Base-by-base conservation (phyloP, 2,797 vertebrate species). In the Borostomias antarcticus region DNA sequence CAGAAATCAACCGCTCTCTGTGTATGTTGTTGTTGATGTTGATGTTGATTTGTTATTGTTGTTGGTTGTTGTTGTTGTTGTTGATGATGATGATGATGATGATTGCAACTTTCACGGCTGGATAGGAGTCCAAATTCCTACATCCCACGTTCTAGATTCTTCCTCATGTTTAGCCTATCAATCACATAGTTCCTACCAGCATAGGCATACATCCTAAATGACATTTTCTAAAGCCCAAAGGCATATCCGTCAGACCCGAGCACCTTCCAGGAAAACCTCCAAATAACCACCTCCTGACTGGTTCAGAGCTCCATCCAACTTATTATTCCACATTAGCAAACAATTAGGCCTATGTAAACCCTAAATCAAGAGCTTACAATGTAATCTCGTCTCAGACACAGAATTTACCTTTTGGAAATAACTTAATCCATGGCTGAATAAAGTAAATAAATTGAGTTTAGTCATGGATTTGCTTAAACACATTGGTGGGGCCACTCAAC, bases 401-500 rank as follows among this genome's bases (percentile, higher is more conserved):
- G 11, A 28, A 25, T 15, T 23, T 25, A 53, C 40, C 40, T 45
- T 13, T 53, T 53, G 50, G 25, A 52, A 52, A 40, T 59, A 40
- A 11, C 33, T 7, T 8, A 43, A 26, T 37, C 13, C 2, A 25
- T 21, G 15, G 13, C 17, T n/a, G 2, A 45, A 45, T n/a, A 43
- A 45, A 13, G 13, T 5, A n/a, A 59, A 25, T 8, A 43, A 7
- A 40, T 40, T 26, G 15, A 43, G 57, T 59, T 28, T 43, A 28
- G 35, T 21, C 35, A 6, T 17, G 23, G 23, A 59, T 59, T 26
- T 59, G 35, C 43, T 59, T 43, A 8, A 59, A 59, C 9, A 59
- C 13, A 40, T 23, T 43, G 21, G 21, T 53, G 21, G 30, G 57
- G 58, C 10, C 21, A 59, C 40, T 45, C 33, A 43, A 59, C 23